Base-by-base conservation (phyloP, 2,888 invertebrate genomes). In the Eudasyphora cyanicolor region DNA sequence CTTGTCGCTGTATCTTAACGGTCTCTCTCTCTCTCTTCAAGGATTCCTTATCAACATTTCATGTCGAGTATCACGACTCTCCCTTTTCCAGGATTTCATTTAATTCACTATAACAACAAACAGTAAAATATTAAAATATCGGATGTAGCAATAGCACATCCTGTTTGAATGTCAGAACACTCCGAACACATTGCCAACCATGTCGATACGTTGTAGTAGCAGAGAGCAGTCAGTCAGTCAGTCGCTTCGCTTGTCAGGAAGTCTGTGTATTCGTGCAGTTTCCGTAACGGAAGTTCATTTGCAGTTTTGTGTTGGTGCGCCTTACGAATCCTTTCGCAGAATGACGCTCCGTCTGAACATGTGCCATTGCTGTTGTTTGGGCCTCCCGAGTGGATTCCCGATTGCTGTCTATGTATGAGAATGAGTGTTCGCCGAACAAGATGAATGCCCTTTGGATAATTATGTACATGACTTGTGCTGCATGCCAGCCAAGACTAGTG, bases 241-340 rank as follows among this genome's bases (percentile, higher is more conserved):
- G n/a, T n/a, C n/a, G n/a, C n/a, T 42, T 69, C n/a, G 45, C 19
- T 17, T 35, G 21, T 42, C 32, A 60, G 32, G 27, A 64, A 32
- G 42, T 21, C 54, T 71, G 51, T 71, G 32, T 69, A 42, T 76
- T 70, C 45, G 35, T 81, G n/a, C 73, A 32, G 60, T 76, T 62
- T 79, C 51, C 73, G 67, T 60, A 81, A 69, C 81, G 81, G 84
- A 84, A 84, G 84, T 81, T 81, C 84, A 84, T 81, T 84, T 84
- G 78, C 73, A 79, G 69, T 81, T 57, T 67, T 67, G 42, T 67
- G 42, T 67, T 67, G 38, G 29, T 71, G 38, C n/a, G 19, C 38
- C 67, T 79, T 76, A 29, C 73, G 81, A 69, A 79, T 84, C 84
- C 84, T 81, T 57, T 74, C n/a, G 42, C 14, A 62, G 21, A 19